Evolutionary conservation across 2,888 invertebrate genomes (phyloP), one percentile per base, ranked within the genome.

Genomic region (Abrostola triplasia): DNA sequence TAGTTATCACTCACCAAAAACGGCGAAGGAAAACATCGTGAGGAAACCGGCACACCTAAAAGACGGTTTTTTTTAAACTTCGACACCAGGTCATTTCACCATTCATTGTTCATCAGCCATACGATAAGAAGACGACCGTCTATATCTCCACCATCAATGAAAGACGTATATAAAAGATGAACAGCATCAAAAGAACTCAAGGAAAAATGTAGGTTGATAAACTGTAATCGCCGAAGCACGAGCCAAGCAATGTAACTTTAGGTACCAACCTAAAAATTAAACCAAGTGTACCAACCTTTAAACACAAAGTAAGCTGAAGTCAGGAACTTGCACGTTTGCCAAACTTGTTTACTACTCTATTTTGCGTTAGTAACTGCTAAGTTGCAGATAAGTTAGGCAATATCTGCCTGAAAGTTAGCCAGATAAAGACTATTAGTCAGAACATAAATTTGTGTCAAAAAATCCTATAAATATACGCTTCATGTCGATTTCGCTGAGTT

Each of bases 341-440:
- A 63, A 70, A 72, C 61, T 71, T 80, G 59, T 81, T 74, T 74
- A 79, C 69, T 51, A 57, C 58, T 68, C 59, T 78, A 69, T 80
- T 80, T 80, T 79, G 74, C 72, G 67, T 69, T 67, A 53, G 63
- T 44, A 72, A 67, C 68, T 59, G 69, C 75, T 61, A 67, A 72
- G 50, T 79, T 73, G 77, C 70, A 71, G 57, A 69, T 72, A 77
- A 80, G 44, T 80, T 79, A 61, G 50, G 69, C 68, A 66, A 76
- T 80, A 79, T 81, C 73, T 67, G 71, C 65, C 63, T 72, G 52
- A 50, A 71, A 79, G 66, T 77, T 74, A 67, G 53, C 24, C 52
- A 24, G 76, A 76, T 76, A 81, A 73, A 64, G 52, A 66, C 72
- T 65, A 60, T 76, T 71, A 72, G 59, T 68, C 67, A 49, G 40